Base-by-base conservation (phyloP, 2,888 invertebrate genomes). In the Epistrophe grossulariae region DNA sequence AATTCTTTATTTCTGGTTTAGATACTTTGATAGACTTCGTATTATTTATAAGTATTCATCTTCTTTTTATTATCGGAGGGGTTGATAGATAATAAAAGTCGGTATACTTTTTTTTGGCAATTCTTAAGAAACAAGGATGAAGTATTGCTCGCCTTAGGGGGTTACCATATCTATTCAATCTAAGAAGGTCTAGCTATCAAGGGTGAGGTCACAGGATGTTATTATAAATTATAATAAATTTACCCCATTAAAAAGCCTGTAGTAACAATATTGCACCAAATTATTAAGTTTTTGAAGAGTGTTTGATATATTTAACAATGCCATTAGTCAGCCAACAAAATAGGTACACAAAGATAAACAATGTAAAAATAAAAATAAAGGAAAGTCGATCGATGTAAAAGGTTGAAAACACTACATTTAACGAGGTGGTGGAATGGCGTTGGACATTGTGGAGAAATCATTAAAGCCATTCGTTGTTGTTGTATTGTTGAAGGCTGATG, bases 261-360 rank as follows among this genome's bases (percentile, higher is more conserved):
- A 43, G 28, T 60, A 68, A 60, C 64, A 76, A 68, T 73, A 72
- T 62, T 77, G 72, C 31, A 52, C 40, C 40, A 55, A 79, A 74
- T 31, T 55, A 70, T 31, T 13, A 52, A 45, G 60, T 52, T 38
- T 28, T 55, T 24, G n/a, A 62, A 15, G 28, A 52, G 71, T 70
- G 73, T 73, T 50, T 73, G 70, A 64, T 78, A 81, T 81, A 57
- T 77, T 55, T 50, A 81, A 81, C 84, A 74, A 81, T 74, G 50
- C 64, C 74, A 81, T 85, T 85, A 81, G 85, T 82, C 78, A 82
- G 78, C 78, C 74, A 81, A 82, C 82, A 85, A 78, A 79, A 84
- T 64, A 68, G 6, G 9, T 68, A 85, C 15, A 68, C 35, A 50
- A 35, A 38, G 17, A 35, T 62, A 62, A 62, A 62, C 62, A 62